Evolutionary conservation across 2,888 invertebrate genomes (phyloP), one percentile per base, ranked within the genome.

Genomic region (Allolobophora icterica): DNA sequence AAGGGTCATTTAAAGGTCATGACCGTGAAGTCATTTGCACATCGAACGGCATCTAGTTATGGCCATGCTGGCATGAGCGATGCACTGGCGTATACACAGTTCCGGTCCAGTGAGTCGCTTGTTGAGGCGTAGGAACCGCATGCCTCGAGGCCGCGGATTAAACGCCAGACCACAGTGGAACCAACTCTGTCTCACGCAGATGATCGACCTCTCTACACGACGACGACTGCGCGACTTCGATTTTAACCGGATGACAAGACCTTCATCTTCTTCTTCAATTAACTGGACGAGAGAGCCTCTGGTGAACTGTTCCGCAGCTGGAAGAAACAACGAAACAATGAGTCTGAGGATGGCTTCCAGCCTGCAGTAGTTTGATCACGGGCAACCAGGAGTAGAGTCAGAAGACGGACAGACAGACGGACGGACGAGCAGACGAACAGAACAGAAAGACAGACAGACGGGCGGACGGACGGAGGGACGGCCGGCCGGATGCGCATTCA

Each of bases 1-100:
- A 13, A 71, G 5, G 71, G n/a, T 71, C 71, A 71, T n/a, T 1
- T 71, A 17, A 71, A 71, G 71, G 71, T 71, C 87, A 34, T 35
- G 87, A 35, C 87, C 38, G 35, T 35, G 87, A 87, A 8, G 87
- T 87, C 87, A 87, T 87, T 38, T 34, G 30, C 87, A 87, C 35
- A 17, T 17, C 21, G 87, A 4, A 38, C 87, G 87, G 35, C 87
- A 87, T 38, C 87, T 87, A 15, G 87, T 87, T 8, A 87, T 0
- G 0, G 35, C 35, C 35, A 35, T 87, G 34, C 35, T 17, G 5
- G 11, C 19, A 34, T 15, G 0, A 21, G 34, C 19, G 19, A 87
- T 4, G 35, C 87, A 87, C 19, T 17, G 34, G 6, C 87, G 4
- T 24, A 87, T 87, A 35, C 87, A 87, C 21, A 6, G 34, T 8